phyloP scores from a whole-genome alignment of 2,797 vertebrate species.

The Microctenopoma lineatum region DNA sequence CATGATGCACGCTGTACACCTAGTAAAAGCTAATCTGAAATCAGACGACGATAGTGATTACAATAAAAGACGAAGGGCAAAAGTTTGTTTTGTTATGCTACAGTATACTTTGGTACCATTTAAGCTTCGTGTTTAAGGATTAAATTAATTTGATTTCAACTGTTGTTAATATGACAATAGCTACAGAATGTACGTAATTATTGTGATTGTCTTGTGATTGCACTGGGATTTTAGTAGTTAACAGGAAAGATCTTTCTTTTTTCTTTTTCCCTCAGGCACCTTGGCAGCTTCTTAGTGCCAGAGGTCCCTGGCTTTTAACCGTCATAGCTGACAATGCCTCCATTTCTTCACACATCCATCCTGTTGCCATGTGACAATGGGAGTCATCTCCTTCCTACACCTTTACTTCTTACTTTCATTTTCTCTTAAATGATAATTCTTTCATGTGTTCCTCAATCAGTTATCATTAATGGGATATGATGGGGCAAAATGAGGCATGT shows the following conservation, averaged over 20 bases:
- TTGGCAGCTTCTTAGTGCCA: constrained; percentile 80
- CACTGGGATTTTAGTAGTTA: constrained; percentile 23
- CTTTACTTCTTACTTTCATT: constrained; percentile 30
- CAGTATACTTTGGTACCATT: too few species aligned
- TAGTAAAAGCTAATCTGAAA: constrained; percentile 17
- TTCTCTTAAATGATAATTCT: constrained; percentile 29
- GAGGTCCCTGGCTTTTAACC: constrained; percentile 75
- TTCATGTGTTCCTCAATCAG: constrained; percentile 51
- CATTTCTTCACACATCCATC: constrained; percentile 72
- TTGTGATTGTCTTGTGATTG: not conserved
- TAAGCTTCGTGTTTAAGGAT: not conserved
- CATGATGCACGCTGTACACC: constrained; percentile 28
- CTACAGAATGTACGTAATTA: too few species aligned
- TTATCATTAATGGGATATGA: constrained; percentile 61
- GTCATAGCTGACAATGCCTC: constrained; percentile 75
- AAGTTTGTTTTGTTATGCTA: not conserved
- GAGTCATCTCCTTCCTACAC: constrained; percentile 49
- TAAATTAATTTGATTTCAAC: too few species aligned
- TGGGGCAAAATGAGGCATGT: constrained; percentile 54
- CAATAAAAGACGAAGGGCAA: not conserved
- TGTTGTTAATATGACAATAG: too few species aligned
- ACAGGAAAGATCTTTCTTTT: constrained; percentile 53
- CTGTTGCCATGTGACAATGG: constrained; percentile 67
- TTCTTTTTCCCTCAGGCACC: constrained; percentile 64
- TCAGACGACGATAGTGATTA: not conserved